A percentile compares a stretch with the other conserved stretches of the same genome.
These are phyloP conservation scores for Lepilemur ruficaudatus DNA, from an alignment of 2,797 vertebrate species.

Conservation along the genomic window DNA sequence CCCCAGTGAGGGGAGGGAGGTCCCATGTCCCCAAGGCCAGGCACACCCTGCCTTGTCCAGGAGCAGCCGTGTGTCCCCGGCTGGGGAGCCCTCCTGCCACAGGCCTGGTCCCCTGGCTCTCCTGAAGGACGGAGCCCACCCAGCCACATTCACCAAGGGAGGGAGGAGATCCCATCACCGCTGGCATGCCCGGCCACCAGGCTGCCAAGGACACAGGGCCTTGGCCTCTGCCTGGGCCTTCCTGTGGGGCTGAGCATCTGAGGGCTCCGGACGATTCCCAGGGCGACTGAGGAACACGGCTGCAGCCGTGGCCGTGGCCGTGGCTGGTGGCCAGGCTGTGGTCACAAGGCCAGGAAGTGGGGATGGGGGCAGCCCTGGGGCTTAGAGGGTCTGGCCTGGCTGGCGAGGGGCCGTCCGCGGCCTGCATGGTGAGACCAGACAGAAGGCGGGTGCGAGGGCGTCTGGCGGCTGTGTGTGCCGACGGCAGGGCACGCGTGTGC, in stretches of 20 bases:
- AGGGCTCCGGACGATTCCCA: background rate
- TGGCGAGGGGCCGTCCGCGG: fast-evolving
- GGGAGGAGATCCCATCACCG: fast-evolving
- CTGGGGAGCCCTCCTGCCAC: background rate
- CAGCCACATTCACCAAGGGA: fast-evolving
- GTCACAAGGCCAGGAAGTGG: background rate
- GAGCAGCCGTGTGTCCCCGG: fast-evolving
- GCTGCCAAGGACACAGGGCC: background rate
- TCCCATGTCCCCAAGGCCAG: background rate
- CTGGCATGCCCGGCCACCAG: background rate
- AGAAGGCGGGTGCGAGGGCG: no score
- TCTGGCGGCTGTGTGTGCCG: background rate
- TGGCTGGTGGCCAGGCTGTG: background rate
- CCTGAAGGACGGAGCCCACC: no score
- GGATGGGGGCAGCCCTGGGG: background rate
- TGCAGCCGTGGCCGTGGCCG: background rate
- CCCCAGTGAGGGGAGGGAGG: background rate
- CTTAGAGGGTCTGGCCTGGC: background rate
- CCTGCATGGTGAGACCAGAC: fast-evolving
- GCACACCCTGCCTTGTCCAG: background rate
- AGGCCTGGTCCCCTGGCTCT: fast-evolving
- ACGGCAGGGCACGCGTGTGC: background rate
- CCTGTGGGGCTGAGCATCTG: background rate
- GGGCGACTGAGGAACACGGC: fast-evolving
- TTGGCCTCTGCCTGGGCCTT: background rate